Evolutionary conservation across 2,888 invertebrate species (phyloP).

Genomic region (Brachypalpus laphriformis): DNA sequence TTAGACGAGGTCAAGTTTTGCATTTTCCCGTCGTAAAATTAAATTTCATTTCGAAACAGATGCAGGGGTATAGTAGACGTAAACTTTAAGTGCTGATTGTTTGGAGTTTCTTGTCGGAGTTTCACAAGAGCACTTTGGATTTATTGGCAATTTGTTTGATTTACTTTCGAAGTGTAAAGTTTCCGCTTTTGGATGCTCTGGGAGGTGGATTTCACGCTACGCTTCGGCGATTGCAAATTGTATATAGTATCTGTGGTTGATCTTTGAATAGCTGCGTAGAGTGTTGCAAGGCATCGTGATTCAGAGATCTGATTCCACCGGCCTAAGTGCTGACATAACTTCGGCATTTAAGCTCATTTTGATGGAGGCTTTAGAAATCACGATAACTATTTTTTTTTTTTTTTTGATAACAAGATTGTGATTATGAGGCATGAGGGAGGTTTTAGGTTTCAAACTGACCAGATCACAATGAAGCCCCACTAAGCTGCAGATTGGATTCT

Average conservation of each 20-base stretch:
- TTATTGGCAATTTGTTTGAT: constrained; percentile 25
- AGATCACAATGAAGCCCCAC: too few species aligned
- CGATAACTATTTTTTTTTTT: too few species aligned
- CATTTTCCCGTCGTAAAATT: constrained; percentile 11
- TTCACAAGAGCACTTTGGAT: constrained; percentile 1
- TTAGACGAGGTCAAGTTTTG: constrained; percentile 1
- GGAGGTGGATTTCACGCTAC: background rate
- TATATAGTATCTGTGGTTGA: background rate
- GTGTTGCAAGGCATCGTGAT: background rate
- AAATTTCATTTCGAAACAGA: background rate
- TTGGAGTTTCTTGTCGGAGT: background rate
- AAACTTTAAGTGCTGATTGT: background rate
- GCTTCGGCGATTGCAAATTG: background rate
- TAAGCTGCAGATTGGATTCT: too few species aligned
- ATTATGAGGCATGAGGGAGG: too few species aligned
- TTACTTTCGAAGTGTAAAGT: background rate
- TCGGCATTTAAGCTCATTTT: too few species aligned
- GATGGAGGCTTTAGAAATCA: too few species aligned
- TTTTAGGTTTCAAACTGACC: too few species aligned
- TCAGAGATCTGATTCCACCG: too few species aligned
- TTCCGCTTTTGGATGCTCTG: background rate
- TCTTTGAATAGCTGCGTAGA: background rate
- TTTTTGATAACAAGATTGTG: too few species aligned
- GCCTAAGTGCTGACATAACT: too few species aligned
- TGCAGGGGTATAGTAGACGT: background rate